Evolutionary conservation across 2,113 vertebrate genomes (phyloP).

Genomic region (Colius striatus): DNA sequence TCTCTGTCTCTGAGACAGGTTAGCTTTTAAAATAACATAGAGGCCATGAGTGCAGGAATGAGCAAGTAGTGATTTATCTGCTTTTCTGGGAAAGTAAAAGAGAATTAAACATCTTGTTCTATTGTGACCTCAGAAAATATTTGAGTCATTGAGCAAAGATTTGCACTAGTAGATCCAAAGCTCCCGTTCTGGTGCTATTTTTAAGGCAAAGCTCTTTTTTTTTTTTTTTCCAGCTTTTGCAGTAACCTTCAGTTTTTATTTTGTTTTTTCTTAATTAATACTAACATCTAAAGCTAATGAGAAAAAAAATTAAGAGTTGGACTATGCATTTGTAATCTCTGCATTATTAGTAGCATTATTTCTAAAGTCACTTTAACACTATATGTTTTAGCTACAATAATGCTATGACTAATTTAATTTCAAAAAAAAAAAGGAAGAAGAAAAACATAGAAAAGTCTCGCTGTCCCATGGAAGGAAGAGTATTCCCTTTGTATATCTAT

Average conservation of each 20-base stretch:
- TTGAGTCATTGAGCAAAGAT: neutral
- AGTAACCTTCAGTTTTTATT: neutral
- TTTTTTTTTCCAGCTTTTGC: neutral
- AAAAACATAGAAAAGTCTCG: neutral
- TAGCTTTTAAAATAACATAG: neutral
- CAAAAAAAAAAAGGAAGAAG: neutral
- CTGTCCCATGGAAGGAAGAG: neutral
- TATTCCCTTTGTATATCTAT: neutral
- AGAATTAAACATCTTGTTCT: neutral
- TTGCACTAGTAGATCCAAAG: neutral
- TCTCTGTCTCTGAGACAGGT: neutral
- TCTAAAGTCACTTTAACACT: neutral
- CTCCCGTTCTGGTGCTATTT: rapidly evolving
- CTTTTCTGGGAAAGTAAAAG: neutral
- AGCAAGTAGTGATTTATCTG: neutral
- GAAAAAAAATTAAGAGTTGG: neutral
- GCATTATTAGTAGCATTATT: neutral
- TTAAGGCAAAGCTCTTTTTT: neutral
- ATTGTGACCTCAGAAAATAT: neutral
- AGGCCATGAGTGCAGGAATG: neutral
- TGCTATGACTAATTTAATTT: neutral
- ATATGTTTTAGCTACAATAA: neutral
- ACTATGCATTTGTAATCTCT: neutral
- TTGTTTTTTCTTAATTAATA: neutral
- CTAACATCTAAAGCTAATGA: neutral